Evolutionary conservation across 2,113 vertebrate species (phyloP).

Genomic region (Melospiza georgiana): DNA sequence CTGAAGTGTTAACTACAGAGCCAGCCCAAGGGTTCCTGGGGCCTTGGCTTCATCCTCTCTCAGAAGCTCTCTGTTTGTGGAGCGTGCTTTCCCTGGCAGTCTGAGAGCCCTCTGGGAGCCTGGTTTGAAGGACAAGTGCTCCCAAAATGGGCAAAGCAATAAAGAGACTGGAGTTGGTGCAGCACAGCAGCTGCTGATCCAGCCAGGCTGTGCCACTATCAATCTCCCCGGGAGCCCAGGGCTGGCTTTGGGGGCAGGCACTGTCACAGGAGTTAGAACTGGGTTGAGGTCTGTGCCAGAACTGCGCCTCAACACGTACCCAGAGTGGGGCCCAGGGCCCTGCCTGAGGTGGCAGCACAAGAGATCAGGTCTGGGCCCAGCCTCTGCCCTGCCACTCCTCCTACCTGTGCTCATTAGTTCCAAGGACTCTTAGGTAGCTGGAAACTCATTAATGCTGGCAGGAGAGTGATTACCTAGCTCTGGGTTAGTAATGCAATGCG

Average conservation of each 20-base stretch:
- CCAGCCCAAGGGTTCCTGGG: background rate
- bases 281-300: background rate
- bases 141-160: background rate
- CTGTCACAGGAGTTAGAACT: background rate
- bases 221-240: background rate
- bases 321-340: background rate
- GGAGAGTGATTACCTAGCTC: background rate
- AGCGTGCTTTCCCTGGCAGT: background rate
- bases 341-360: background rate
- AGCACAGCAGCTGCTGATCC: slow-evolving; percentile 1
- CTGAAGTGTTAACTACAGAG: background rate
- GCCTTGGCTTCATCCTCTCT: background rate
- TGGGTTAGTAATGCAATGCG: background rate
- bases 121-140: background rate
- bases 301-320: background rate
- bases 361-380: background rate
- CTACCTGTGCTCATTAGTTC: background rate
- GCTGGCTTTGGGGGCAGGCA: background rate
- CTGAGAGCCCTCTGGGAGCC: background rate
- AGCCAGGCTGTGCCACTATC: background rate
- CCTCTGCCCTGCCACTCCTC: fast-evolving
- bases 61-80: background rate
- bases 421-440: background rate
- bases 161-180: background rate
- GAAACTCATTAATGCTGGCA: background rate